phyloP scores from a whole-genome alignment of 1,140 invertebrate species.

The Aphelenchoides fujianensis region DNA sequence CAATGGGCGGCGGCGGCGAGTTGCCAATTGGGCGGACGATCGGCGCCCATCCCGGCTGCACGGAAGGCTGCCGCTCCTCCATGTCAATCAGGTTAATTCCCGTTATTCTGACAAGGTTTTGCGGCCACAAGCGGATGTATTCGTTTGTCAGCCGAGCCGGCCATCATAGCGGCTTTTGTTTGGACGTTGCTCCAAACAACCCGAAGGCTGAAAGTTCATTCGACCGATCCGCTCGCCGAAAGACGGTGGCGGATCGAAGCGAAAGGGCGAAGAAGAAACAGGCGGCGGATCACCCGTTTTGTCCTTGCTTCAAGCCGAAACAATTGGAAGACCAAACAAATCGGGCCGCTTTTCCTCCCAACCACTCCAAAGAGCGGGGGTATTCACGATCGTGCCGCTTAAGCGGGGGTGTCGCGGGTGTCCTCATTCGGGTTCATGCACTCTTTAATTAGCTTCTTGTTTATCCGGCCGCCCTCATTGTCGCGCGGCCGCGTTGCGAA shows the following conservation, averaged over 20 bases:
- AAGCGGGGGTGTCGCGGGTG: background rate
- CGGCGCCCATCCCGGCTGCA: background rate
- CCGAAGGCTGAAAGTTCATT: background rate
- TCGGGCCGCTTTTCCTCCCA: background rate
- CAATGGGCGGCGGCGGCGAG: background rate
- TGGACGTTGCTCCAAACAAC: background rate
- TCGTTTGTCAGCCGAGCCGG: background rate
- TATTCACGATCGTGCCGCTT: too few relatives aligned
- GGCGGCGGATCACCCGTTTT: too few relatives aligned
- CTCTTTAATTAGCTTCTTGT: background rate
- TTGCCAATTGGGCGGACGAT: background rate
- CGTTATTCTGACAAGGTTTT: slow-evolving; percentile 9
- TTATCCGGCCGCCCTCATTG: background rate
- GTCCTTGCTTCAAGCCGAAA: too few relatives aligned
- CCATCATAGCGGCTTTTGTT: too few relatives aligned
- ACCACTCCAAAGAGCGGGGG: too few relatives aligned
- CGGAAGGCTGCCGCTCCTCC: background rate
- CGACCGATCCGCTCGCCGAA: background rate
- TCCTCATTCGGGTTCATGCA: background rate
- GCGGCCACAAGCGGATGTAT: slow-evolving; percentile 1
- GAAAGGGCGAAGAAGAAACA: too few relatives aligned
- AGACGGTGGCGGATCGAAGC: too few relatives aligned
- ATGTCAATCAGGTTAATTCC: slow-evolving; percentile 15
- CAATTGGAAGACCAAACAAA: background rate
- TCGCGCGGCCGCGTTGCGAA: background rate